Percentiles rank a stretch among this genome's conserved stretches.
Conservation (phyloP, 2,797 vertebrate genomes). For the Tolypeutes matacus region DNA sequence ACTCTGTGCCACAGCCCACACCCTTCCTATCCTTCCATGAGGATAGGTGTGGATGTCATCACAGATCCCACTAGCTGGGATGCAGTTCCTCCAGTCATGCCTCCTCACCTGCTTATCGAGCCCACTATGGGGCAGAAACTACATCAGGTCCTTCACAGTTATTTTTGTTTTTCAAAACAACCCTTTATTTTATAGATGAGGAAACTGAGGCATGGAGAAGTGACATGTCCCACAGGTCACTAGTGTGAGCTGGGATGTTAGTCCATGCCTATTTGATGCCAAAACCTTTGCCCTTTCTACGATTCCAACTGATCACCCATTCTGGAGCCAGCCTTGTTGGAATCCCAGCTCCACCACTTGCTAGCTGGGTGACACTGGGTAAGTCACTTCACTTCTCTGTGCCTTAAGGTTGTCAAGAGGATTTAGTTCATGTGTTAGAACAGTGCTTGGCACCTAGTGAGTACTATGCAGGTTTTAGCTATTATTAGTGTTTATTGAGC, state of each 20-base stretch:
- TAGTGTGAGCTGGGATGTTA: neutral
- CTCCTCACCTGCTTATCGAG: neutral
- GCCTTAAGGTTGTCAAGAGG: neutral
- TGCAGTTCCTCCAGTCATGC: too few species aligned
- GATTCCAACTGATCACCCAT: neutral
- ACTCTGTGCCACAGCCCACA: neutral
- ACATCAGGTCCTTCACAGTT: neutral
- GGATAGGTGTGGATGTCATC: neutral
- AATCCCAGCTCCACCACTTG: neutral
- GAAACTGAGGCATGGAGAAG: constrained; percentile 20
- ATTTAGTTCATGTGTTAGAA: neutral
- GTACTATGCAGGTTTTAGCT: neutral
- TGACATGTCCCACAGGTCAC: neutral
- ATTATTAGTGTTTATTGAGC: neutral
- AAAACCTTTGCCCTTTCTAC: neutral
- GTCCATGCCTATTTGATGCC: neutral
- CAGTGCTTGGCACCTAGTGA: neutral
- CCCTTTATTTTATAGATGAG: neutral
- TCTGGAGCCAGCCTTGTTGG: neutral
- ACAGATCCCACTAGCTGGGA: too few species aligned
- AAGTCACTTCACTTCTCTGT: neutral
- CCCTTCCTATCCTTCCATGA: neutral
- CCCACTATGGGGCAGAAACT: neutral
- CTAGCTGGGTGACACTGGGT: neutral
- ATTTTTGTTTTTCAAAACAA: neutral